Percentiles rank a stretch among this genome's conserved stretches.
Evolutionary conservation across 2,797 vertebrate genomes (phyloP).

Genomic region (Naso thynnoides): DNA sequence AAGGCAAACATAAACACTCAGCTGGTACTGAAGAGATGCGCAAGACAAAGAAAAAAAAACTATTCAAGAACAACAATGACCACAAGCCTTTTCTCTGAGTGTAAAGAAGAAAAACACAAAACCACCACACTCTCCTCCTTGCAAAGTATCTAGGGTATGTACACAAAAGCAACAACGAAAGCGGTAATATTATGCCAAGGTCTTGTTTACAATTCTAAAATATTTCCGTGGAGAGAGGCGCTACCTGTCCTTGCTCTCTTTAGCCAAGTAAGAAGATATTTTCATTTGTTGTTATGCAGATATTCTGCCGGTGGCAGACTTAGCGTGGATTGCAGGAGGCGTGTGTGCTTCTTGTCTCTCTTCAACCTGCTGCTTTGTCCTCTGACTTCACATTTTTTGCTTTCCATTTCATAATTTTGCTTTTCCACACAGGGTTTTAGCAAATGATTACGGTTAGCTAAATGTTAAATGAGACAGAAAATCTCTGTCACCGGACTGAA

Average conservation of each 20-base stretch:
- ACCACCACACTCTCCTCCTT: constrained; percentile 21
- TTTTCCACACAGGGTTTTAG: background rate
- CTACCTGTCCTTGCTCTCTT: constrained; percentile 76
- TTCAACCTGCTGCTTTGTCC: constrained; percentile 47
- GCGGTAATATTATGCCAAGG: constrained; percentile 70
- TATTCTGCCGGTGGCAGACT: constrained; percentile 68
- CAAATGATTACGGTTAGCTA: background rate
- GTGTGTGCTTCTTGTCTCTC: constrained; percentile 27
- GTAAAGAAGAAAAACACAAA: constrained; percentile 53
- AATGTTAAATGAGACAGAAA: constrained; percentile 2
- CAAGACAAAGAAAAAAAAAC: constrained; percentile 26
- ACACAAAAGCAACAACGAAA: constrained; percentile 61
- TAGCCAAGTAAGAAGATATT: constrained; percentile 66
- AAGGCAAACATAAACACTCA: constrained; percentile 23
- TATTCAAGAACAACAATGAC: constrained; percentile 58
- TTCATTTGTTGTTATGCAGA: constrained; percentile 61
- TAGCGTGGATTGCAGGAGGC: constrained; percentile 42
- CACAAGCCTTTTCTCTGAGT: constrained; percentile 63
- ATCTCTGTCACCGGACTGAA: background rate
- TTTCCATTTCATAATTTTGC: constrained; percentile 19
- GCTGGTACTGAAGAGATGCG: constrained; percentile 19
- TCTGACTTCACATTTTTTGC: constrained; percentile 44
- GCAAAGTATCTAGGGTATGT: constrained; percentile 65
- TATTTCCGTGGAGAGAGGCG: constrained; percentile 72
- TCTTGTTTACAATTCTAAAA: constrained; percentile 75